Conservation (phyloP, 1,140 invertebrate genomes). For the Vanessa atalanta region DNA sequence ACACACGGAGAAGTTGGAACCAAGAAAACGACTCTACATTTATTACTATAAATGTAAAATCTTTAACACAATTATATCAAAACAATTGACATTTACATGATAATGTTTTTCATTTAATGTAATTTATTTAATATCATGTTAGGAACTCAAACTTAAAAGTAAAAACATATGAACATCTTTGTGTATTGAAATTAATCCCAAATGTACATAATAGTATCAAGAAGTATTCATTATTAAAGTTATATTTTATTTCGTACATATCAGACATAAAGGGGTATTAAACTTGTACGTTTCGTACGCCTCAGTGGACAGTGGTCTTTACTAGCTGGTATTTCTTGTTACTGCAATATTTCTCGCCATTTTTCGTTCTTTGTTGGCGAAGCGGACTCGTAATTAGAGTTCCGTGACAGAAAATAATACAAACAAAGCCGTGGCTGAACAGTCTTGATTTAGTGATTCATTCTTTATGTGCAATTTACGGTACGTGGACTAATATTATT, state of each 20-base stretch:
- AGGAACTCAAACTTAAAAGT: background rate
- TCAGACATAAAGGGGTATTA: background rate
- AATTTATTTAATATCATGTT: too few species aligned
- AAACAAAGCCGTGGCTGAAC: constrained; percentile 1
- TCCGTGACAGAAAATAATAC: constrained; percentile 15
- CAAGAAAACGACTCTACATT: too few species aligned
- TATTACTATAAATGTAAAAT: too few species aligned
- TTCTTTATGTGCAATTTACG: constrained; percentile 2
- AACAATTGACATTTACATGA: too few species aligned
- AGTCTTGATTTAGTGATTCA: background rate
- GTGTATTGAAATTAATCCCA: background rate
- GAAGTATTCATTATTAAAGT: background rate
- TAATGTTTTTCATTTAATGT: too few species aligned
- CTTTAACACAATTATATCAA: too few species aligned
- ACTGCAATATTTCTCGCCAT: constrained; percentile 11
- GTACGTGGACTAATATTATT: background rate
- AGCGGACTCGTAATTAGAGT: constrained; percentile 10
- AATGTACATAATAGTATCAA: background rate
- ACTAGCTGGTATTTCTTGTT: constrained; percentile 9
- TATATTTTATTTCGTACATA: background rate
- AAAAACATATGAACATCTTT: background rate
- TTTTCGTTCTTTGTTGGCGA: constrained; percentile 19
- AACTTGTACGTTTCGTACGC: constrained; percentile 4
- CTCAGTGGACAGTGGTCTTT: constrained; percentile 3
- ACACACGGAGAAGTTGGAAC: too few species aligned